phyloP scores from a whole-genome alignment of 2,888 invertebrate species.

The Stenoptilia bipunctidactyla region DNA sequence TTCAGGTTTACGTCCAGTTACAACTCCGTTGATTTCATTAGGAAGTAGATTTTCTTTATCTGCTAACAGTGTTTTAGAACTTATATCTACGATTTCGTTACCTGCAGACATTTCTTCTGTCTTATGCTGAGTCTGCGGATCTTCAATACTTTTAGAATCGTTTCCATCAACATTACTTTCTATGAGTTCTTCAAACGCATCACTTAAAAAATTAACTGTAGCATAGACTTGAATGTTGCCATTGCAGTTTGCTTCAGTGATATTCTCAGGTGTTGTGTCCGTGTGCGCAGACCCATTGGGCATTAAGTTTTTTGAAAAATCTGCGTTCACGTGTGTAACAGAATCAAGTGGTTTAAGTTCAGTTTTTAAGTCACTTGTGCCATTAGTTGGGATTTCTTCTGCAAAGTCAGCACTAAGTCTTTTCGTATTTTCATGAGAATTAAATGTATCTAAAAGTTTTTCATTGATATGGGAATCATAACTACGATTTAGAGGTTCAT shows the following conservation, averaged over 20 bases:
- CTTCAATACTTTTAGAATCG: conserved; percentile 36
- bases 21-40: not conserved
- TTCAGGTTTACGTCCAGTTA: not conserved
- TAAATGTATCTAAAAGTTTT: conserved; percentile 2
- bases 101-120: conserved; percentile 14
- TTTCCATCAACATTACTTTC: conserved; percentile 59
- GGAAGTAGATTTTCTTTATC: conserved; percentile 1
- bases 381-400: not conserved
- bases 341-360: not conserved
- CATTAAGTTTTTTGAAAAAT: not conserved
- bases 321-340: not conserved
- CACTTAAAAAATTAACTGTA: conserved; percentile 49
- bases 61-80: not conserved
- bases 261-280: conserved; percentile 9
- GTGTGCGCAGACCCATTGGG: conserved; percentile 8
- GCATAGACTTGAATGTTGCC: conserved; percentile 46
- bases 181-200: conserved; percentile 52
- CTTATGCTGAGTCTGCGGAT: conserved; percentile 19
- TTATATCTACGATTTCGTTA: not conserved
- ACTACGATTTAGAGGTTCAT: conserved; percentile 29
- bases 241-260: conserved; percentile 26
- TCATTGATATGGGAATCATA: conserved; percentile 29
- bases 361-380: conserved; percentile 3
- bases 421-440: conserved; percentile 4
- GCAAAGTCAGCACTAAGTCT: conserved; percentile 10